A percentile compares a stretch with the other conserved stretches of the same genome.
These are phyloP conservation scores for Salvator merianae DNA, from an alignment of 2,113 vertebrate genomes.

Conservation along the genomic window DNA sequence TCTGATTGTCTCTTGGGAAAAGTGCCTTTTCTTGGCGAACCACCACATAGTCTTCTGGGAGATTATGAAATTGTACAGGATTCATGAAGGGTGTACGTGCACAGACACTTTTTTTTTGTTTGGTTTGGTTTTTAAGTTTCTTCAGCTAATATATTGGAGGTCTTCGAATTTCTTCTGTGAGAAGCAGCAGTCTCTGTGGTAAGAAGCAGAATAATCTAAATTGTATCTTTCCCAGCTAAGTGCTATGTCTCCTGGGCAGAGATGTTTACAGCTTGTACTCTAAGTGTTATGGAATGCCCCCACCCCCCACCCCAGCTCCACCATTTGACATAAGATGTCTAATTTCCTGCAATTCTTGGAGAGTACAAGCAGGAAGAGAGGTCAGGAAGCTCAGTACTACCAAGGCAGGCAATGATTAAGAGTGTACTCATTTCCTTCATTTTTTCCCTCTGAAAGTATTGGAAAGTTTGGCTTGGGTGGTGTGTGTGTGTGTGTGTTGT, in stretches of 20 bases:
- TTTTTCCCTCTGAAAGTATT: neutral
- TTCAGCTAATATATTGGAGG: neutral
- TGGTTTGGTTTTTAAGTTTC: neutral
- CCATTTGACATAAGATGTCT: constrained; percentile 39
- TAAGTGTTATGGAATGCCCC: constrained; percentile 29
- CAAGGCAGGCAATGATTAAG: constrained; percentile 47
- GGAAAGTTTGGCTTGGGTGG: neutral
- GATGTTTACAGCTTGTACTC: constrained; percentile 56
- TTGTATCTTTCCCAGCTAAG: constrained; percentile 39
- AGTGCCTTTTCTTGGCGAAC: neutral
- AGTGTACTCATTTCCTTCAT: constrained; percentile 36
- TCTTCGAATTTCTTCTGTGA: neutral
- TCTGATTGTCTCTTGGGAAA: neutral
- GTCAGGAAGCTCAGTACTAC: constrained; percentile 35
- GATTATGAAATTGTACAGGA: no score
- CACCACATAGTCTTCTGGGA: neutral
- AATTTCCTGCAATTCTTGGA: constrained; percentile 71
- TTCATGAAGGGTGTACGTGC: no score
- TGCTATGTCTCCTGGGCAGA: constrained; percentile 21
- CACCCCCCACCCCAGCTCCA: neutral
- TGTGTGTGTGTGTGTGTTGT: no score
- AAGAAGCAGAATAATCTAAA: constrained; percentile 12
- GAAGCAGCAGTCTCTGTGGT: neutral
- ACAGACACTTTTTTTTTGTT: neutral
- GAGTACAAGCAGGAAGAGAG: constrained; percentile 52